A percentile compares a stretch with the other conserved stretches of the same genome.
These are phyloP conservation scores for Brachionus paranguensis DNA, from an alignment of 1,140 invertebrate genomes.

Conservation along the genomic window DNA sequence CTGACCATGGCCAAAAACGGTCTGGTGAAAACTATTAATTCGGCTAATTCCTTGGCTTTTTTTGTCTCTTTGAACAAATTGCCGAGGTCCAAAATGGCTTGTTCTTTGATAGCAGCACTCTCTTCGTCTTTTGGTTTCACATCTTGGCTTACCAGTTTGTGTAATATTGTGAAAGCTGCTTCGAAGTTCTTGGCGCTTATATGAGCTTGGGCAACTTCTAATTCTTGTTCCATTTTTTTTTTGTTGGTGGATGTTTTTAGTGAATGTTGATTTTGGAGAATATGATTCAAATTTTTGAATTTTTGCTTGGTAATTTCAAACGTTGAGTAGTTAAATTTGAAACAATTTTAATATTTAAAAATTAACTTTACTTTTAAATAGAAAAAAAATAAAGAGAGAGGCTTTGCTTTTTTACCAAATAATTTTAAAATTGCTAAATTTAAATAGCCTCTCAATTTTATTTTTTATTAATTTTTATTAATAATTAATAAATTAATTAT, in stretches of 20 bases:
- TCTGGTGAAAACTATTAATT: slow-evolving; percentile 83
- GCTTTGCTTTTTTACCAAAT: background rate
- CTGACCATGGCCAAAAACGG: slow-evolving; percentile 85
- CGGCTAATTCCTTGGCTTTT: slow-evolving; percentile 84
- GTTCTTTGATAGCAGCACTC: slow-evolving; percentile 76
- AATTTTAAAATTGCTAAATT: background rate
- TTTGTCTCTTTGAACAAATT: slow-evolving; percentile 82
- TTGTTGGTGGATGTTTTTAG: background rate
- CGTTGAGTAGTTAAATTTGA: background rate
- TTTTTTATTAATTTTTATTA: no score
- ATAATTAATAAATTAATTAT: no score
- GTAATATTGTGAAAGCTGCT: background rate
- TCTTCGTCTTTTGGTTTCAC: slow-evolving; percentile 70
- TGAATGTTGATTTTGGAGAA: background rate
- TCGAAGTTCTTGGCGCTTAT: slow-evolving; percentile 10
- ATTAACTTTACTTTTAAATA: background rate
- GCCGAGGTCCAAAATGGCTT: slow-evolving; percentile 78
- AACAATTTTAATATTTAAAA: background rate
- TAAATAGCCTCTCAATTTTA: no score
- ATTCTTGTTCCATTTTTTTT: slow-evolving; percentile 38
- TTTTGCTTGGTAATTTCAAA: background rate
- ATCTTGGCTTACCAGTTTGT: slow-evolving; percentile 48
- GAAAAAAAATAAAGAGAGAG: background rate
- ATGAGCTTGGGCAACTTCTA: slow-evolving; percentile 26
- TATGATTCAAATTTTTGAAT: slow-evolving; percentile 2